Base-by-base conservation (phyloP, 2,113 vertebrate species). In the Pachyramphus minor region DNA sequence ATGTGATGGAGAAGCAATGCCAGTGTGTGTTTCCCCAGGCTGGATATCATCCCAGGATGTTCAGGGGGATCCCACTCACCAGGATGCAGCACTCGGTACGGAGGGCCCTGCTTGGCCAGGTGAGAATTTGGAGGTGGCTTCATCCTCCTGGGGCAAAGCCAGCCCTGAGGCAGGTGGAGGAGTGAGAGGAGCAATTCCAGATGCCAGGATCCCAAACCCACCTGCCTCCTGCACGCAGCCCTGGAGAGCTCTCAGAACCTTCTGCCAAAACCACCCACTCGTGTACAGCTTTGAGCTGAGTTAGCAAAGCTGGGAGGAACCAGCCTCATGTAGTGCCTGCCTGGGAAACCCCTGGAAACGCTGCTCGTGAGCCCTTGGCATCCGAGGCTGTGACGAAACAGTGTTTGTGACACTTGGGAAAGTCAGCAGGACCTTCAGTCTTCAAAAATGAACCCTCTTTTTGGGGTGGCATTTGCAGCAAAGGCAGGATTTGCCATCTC, bases 261-360 rank as follows among this genome's bases (percentile, higher is more conserved):
- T 22, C 60, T 0, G 4, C 44, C 72, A 63, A 23, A 63, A 37
- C 15, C 45, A 42, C 41, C 53, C 17, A 2, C 31, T 8, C 2
- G 1, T 13, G 66, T 42, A 1, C 55, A 10, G 13, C 69, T 42
- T 30, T 0, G 0, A 24, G 68, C 73, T 35, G 78, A 24, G 37
- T 14, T 12, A 20, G 74, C 52, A 23, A n/a, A 64, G 56, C 67
- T 52, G 37, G 0, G 14, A 77, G 80, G 28, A 24, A 5, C 72
- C 1, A 0, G 35, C 59, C 22, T 19, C 0, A 0, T 8, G 58
- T 19, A 11, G 6, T 0, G 4, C 53, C 63, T 35, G 55, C 84
- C 59, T 19, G 62, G 9, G 17, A 50, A 59, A 12, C 42, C 44
- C 50, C 1, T 1, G 28, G 55, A 7, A 81, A 17, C 0, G 3